phyloP scores from a whole-genome alignment of 2,888 invertebrate genomes.

The Drosophila melanosoma region DNA sequence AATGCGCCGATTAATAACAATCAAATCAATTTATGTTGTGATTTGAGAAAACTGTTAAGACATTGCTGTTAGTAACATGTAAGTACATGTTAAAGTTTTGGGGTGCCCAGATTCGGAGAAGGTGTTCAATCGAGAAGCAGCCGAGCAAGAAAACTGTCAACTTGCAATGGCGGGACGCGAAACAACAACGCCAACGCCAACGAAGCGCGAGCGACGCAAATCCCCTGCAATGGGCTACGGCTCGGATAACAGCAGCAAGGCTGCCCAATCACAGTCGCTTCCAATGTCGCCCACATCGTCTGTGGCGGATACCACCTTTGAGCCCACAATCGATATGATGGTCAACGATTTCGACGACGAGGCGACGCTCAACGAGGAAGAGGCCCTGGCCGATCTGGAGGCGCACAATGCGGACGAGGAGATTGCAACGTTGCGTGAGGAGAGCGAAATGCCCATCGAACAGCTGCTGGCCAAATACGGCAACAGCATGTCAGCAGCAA shows the following conservation, averaged over 20 bases:
- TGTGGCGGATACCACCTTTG: slow-evolving; percentile 88
- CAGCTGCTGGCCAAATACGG: slow-evolving; percentile 96
- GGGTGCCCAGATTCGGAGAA: slow-evolving; percentile 21
- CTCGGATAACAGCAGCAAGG: slow-evolving; percentile 25
- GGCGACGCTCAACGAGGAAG: slow-evolving; percentile 98
- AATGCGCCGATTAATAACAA: not conserved
- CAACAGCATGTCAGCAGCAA: slow-evolving; percentile 76
- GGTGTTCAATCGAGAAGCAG: slow-evolving; percentile 13
- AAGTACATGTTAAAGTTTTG: slow-evolving; percentile 9
- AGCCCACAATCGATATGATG: slow-evolving; percentile 98
- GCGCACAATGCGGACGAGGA: slow-evolving; percentile 94
- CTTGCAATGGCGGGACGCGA: slow-evolving; percentile 58
- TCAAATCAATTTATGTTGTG: not conserved
- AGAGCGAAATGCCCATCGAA: slow-evolving; percentile 98
- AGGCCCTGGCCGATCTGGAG: slow-evolving; percentile 95
- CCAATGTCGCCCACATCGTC: slow-evolving; percentile 81
- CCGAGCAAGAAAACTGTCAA: slow-evolving; percentile 23
- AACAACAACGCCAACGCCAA: slow-evolving; percentile 41
- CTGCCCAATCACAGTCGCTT: slow-evolving; percentile 36
- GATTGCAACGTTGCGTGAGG: slow-evolving; percentile 93
- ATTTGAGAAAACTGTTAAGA: not conserved
- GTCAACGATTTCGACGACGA: slow-evolving; percentile 99
- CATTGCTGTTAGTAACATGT: slow-evolving; percentile 3
- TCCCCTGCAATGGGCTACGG: slow-evolving; percentile 58
- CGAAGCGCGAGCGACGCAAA: slow-evolving; percentile 66